phyloP scores from a whole-genome alignment of 1,140 invertebrate species.

The Chironomus striatipennis region DNA sequence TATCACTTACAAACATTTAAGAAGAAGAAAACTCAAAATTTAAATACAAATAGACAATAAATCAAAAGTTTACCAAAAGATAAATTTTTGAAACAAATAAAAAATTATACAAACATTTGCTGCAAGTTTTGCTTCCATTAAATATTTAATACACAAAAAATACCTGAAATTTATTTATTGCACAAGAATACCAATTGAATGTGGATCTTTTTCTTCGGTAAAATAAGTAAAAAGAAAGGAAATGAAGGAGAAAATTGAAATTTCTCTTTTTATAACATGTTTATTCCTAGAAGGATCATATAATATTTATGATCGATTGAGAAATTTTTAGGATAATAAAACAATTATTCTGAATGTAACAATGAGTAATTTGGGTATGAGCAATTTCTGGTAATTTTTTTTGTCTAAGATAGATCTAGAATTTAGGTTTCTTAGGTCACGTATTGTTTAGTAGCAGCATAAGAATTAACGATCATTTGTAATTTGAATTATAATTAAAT shows the following conservation, averaged over 20 bases:
- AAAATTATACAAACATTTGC: background rate
- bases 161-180: background rate
- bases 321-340: too few relatives aligned
- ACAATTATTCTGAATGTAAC: too few relatives aligned
- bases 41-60: slow-evolving; percentile 6
- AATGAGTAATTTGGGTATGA: too few relatives aligned
- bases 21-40: background rate
- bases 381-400: too few relatives aligned
- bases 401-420: too few relatives aligned
- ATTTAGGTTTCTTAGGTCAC: too few relatives aligned
- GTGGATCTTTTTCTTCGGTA: too few relatives aligned
- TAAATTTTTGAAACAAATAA: background rate
- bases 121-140: background rate
- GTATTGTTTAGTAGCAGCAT: too few relatives aligned
- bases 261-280: slow-evolving; percentile 14
- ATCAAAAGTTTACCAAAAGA: background rate
- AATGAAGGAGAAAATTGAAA: background rate
- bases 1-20: slow-evolving; percentile 14
- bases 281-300: slow-evolving; percentile 4
- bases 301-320: too few relatives aligned
- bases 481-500: too few relatives aligned
- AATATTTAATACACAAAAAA: slow-evolving; percentile 8
- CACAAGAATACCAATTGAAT: too few relatives aligned
- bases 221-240: background rate
- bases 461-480: too few relatives aligned